Percentiles rank a stretch among this genome's conserved stretches.
phyloP scores from a whole-genome alignment of 2,797 vertebrate species.

The Sciurus vulgaris region DNA sequence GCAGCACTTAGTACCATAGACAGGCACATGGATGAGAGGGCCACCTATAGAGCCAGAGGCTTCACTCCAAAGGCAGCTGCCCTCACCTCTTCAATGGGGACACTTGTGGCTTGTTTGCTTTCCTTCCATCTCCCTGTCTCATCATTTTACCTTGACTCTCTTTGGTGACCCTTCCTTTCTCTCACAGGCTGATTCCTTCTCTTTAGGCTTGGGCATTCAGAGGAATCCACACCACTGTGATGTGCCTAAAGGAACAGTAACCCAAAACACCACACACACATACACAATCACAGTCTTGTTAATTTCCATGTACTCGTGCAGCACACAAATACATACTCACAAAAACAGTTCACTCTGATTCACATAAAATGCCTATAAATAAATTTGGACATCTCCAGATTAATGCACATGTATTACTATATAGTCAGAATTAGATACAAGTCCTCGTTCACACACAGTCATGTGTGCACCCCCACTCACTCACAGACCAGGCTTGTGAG shows the following conservation, averaged over 20 bases:
- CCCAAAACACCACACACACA: neutral
- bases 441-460: neutral
- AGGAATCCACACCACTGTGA: neutral
- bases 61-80: neutral
- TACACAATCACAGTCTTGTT: neutral
- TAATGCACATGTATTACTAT: neutral
- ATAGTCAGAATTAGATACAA: neutral
- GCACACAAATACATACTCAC: neutral
- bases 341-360: neutral
- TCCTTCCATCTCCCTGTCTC: neutral
- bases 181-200: neutral
- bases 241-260: neutral
- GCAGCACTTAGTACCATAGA: neutral
- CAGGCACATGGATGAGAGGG: neutral
- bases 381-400: neutral
- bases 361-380: neutral
- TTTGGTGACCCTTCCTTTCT: neutral
- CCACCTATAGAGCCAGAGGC: accelerated
- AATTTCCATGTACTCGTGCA: neutral
- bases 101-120: neutral
- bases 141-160: neutral
- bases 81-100: too few relatives aligned
- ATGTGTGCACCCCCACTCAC: neutral
- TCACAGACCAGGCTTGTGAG: neutral
- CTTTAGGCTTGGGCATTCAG: neutral